Conservation (phyloP, 2,888 invertebrate species). For the Drosophila acutilabella region DNA sequence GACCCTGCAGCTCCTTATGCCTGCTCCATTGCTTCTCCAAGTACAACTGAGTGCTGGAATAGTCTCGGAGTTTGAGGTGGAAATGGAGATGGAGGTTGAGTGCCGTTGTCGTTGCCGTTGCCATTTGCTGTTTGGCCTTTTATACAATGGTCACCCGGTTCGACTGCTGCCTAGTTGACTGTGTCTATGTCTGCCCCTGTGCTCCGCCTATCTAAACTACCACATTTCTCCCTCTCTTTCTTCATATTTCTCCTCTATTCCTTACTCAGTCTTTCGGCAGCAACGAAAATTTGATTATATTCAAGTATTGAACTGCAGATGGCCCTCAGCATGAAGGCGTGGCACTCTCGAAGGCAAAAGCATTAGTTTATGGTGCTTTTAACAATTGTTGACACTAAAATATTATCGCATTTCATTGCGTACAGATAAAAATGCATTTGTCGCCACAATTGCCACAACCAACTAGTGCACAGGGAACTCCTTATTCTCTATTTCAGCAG, state of each 20-base stretch:
- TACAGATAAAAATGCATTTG: constrained; percentile 82
- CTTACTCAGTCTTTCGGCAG: constrained; percentile 25
- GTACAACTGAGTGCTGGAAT: constrained; percentile 50
- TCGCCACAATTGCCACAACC: constrained; percentile 78
- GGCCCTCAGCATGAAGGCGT: constrained; percentile 44
- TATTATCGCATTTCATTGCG: constrained; percentile 83
- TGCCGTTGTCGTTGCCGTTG: constrained; percentile 24
- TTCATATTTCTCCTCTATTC: not conserved
- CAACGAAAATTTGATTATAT: constrained; percentile 74
- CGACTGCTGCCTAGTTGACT: constrained; percentile 73
- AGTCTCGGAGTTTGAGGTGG: constrained; percentile 8
- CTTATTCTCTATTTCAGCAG: constrained; percentile 4
- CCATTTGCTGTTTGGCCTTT: constrained; percentile 55
- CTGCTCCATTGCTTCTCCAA: constrained; percentile 72
- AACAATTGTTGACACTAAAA: constrained; percentile 84
- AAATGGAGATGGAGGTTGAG: constrained; percentile 8
- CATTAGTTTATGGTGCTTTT: constrained; percentile 83
- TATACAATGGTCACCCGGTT: constrained; percentile 70
- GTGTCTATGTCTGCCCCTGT: constrained; percentile 38
- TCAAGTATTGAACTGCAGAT: constrained; percentile 76
- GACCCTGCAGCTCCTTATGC: constrained; percentile 35
- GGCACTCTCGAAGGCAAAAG: constrained; percentile 41
- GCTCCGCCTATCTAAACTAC: constrained; percentile 47
- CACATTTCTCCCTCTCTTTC: constrained; percentile 46
- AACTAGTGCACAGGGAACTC: constrained; percentile 34